These are phyloP conservation scores for Regulus satrapa DNA, from an alignment of 2,113 vertebrate genomes.

Conservation along the genomic window DNA sequence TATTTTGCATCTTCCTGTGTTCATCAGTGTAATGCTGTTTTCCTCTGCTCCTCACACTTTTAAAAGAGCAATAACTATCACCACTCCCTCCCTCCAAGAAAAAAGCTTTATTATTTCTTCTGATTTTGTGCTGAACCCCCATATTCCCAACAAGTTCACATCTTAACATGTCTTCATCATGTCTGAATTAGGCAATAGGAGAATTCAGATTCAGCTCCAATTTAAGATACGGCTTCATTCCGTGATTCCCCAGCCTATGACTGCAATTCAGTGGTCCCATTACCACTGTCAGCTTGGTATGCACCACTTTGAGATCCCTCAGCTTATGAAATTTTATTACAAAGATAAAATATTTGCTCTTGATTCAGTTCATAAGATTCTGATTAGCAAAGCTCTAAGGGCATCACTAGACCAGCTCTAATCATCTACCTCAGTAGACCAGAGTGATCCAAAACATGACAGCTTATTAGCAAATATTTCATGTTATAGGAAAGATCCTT, in stretches of 20 bases:
- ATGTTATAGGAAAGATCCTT: background rate
- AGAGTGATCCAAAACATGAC: background rate
- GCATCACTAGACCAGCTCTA: background rate
- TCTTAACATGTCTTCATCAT: background rate
- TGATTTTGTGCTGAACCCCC: background rate
- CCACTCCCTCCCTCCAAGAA: accelerated
- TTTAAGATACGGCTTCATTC: background rate
- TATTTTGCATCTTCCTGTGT: background rate
- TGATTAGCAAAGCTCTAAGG: background rate
- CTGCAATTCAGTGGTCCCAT: background rate
- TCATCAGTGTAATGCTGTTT: background rate
- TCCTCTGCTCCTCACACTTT: background rate
- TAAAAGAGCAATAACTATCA: background rate
- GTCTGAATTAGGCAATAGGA: background rate
- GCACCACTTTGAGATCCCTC: background rate
- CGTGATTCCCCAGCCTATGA: background rate
- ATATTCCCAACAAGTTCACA: background rate
- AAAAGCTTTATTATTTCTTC: background rate
- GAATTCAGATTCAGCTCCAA: background rate
- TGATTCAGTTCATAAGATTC: background rate
- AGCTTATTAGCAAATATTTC: background rate
- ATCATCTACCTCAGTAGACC: background rate
- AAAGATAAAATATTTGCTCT: background rate
- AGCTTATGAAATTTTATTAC: background rate
- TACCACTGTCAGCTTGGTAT: background rate